Percentiles rank a stretch among this genome's conserved stretches.
Evolutionary conservation across 2,113 vertebrate genomes (phyloP).

Genomic region (Urocynchramus pylzowi): DNA sequence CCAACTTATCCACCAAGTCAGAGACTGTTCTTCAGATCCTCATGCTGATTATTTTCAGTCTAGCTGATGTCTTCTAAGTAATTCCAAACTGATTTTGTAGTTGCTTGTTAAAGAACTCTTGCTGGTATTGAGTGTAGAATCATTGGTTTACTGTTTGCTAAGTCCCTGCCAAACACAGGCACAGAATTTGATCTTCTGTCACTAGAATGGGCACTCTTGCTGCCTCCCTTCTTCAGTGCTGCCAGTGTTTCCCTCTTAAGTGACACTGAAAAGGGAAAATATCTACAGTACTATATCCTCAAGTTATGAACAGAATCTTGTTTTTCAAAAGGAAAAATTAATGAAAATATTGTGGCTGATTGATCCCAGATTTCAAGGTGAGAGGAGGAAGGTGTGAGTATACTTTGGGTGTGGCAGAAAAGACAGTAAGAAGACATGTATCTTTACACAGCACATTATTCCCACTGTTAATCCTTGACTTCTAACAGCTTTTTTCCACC

Average conservation of each 20-base stretch:
- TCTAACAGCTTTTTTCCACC: neutral
- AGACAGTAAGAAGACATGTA: neutral
- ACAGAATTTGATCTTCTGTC: neutral
- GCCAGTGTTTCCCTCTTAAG: neutral
- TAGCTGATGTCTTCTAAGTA: neutral
- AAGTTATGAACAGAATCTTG: neutral
- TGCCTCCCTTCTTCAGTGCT: neutral
- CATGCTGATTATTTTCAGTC: neutral
- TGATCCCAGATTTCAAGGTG: neutral
- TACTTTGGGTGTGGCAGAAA: neutral
- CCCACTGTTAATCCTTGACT: neutral
- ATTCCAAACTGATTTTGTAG: neutral
- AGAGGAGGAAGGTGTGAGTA: neutral
- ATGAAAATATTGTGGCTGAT: neutral
- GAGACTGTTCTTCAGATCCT: neutral
- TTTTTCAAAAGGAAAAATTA: neutral
- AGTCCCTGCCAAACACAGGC: neutral
- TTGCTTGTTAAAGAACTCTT: rapidly evolving
- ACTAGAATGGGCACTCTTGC: neutral
- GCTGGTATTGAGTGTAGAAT: neutral
- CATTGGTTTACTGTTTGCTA: neutral
- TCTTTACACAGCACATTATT: neutral
- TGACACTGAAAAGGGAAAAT: neutral
- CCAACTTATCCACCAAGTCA: neutral
- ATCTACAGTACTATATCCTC: neutral